These are phyloP conservation scores for Hemiprocne comata DNA, from an alignment of 2,113 vertebrate genomes.

Conservation along the genomic window DNA sequence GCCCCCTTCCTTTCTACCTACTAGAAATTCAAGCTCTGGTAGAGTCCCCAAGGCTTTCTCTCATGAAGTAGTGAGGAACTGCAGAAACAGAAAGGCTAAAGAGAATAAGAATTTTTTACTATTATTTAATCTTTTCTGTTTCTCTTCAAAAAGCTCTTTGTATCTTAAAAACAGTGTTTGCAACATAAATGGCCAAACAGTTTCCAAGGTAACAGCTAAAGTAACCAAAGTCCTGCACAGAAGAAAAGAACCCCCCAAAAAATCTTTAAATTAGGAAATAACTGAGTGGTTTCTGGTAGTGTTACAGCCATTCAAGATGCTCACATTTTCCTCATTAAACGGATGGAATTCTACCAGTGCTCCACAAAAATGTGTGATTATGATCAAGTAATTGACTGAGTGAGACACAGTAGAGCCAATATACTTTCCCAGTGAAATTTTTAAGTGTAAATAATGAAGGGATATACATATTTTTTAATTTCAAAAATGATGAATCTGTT, in stretches of 20 bases:
- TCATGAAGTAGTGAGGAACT: neutral
- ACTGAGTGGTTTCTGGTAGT: neutral
- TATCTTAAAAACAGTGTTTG: conserved; percentile 54
- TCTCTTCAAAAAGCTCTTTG: conserved; percentile 16
- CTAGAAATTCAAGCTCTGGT: neutral
- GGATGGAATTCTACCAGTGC: neutral
- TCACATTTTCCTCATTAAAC: neutral
- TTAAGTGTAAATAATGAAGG: neutral
- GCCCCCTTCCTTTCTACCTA: neutral
- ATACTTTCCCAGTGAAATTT: neutral
- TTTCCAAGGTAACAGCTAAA: conserved; percentile 72
- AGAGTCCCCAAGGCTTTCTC: neutral
- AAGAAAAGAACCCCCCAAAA: conserved; percentile 40
- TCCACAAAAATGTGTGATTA: neutral
- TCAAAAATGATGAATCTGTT: neutral
- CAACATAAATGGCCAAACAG: conserved; percentile 59
- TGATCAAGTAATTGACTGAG: neutral
- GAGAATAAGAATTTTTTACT: neutral
- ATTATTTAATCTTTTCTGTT: neutral
- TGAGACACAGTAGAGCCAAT: neutral
- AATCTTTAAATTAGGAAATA: conserved; percentile 15
- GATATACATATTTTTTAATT: neutral
- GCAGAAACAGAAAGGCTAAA: neutral
- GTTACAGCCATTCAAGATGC: neutral
- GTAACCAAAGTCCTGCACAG: neutral